Percentiles rank a stretch among this genome's conserved stretches.
Evolutionary conservation across 2,888 invertebrate species (phyloP).

Genomic region (Parnassius orleans): DNA sequence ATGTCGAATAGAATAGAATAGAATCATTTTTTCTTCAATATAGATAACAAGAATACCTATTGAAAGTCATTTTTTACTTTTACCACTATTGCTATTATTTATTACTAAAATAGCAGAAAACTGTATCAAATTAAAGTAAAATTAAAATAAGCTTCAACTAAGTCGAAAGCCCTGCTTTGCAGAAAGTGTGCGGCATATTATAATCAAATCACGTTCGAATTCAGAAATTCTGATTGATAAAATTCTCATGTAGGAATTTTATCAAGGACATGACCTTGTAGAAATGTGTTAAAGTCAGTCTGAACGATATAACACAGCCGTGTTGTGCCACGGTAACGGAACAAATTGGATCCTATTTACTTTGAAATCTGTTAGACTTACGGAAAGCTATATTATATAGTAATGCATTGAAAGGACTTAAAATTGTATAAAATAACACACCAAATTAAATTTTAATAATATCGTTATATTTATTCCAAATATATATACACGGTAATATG

Average conservation of each 20-base stretch:
- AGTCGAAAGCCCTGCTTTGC: neutral
- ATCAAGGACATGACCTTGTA: slow-evolving; percentile 1
- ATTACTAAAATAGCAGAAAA: neutral
- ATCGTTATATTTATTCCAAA: no score
- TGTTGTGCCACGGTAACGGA: neutral
- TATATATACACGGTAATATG: no score
- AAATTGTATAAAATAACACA: no score
- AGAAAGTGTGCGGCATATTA: slow-evolving; percentile 3
- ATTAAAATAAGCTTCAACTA: slow-evolving; percentile 5
- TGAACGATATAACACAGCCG: neutral
- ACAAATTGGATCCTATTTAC: neutral
- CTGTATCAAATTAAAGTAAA: neutral
- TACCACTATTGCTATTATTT: neutral
- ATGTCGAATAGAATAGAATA: no score
- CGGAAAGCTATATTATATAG: neutral
- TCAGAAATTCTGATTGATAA: slow-evolving; percentile 5
- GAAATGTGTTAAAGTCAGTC: slow-evolving; percentile 18
- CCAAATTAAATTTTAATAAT: no score
- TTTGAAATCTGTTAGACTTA: no score
- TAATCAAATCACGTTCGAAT: slow-evolving; percentile 17
- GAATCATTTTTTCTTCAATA: no score
- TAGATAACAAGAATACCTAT: no score
- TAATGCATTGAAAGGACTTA: neutral
- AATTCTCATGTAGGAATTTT: slow-evolving; percentile 12
- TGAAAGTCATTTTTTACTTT: no score